Percentiles rank a stretch among this genome's conserved stretches.
Evolutionary conservation across 2,113 vertebrate genomes (phyloP).

Genomic region (Todiramphus chloris): DNA sequence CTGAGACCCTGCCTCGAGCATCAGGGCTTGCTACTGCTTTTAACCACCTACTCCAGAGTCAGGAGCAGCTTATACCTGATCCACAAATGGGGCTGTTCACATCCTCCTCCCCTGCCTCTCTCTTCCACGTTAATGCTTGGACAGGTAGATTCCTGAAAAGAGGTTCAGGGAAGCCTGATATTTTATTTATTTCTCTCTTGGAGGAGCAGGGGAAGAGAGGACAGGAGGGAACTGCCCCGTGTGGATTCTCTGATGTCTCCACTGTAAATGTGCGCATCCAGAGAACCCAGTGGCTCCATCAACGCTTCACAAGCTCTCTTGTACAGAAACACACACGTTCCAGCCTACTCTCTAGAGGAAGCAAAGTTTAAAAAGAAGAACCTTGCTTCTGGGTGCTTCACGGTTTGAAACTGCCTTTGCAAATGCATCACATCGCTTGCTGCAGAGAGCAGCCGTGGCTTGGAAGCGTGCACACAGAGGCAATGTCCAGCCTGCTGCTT

Average conservation of each 20-base stretch:
- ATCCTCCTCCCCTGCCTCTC: background rate
- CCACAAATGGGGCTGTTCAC: background rate
- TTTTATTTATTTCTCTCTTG: background rate
- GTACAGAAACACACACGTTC: background rate
- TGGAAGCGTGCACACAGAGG: background rate
- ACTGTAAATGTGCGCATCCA: background rate
- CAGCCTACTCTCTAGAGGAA: background rate
- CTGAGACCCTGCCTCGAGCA: background rate
- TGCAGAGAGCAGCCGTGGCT: background rate
- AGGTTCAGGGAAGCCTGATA: background rate
- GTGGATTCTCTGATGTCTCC: background rate
- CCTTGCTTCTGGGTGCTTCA: background rate
- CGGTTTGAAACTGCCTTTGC: background rate
- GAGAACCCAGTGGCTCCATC: background rate
- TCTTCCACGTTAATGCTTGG: background rate
- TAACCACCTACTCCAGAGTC: background rate
- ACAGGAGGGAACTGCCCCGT: background rate
- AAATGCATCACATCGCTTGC: background rate
- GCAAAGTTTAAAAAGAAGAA: background rate
- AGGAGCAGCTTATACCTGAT: background rate
- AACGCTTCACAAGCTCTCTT: background rate
- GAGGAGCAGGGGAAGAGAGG: background rate
- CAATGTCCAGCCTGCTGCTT: background rate
- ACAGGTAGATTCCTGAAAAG: background rate
- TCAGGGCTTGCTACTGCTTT: background rate